Base-by-base conservation (phyloP, 1,140 invertebrate species). In the Anagrus nilaparvatae region DNA sequence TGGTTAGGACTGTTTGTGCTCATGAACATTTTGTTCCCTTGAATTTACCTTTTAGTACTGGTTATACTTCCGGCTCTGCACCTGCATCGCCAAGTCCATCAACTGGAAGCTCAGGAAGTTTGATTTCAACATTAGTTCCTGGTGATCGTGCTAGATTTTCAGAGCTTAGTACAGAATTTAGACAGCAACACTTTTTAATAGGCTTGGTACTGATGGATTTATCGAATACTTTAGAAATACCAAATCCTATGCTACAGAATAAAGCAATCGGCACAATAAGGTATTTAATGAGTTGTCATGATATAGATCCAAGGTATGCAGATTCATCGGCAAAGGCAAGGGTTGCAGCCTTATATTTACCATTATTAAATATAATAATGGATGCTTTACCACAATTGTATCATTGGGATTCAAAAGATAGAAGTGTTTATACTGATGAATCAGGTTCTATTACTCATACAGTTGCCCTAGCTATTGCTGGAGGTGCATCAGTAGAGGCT, bases 1-100 rank as follows among this genome's bases (percentile, higher is more conserved):
- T 96, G 54, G 70, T 95, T 1, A 77, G 92, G 32, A 93, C 96
- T 18, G 73, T 97, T 3, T 94, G 90, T 61, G 89, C 89, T 24
- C 92, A 97, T 64, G 94, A 97, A 60, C 93, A 92, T 73, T 97
- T 84, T 69, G 81, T 90, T 29, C 77, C 84, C 17, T 70, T 91
- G 32, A 95, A 90, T 74, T 73, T 90, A 47, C 91, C 86, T 1
- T 87, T 86, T 62, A 81, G 77, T 2, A 82, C 79, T 1, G 78
- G 80, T 1, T 79, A 84, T 47, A 75, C 72, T 0, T 70, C 69
- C 0, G 69, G 68, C 6, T 81, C 79, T 0, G 77, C 77, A 1
- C 74, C 78, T 19, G 73, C 76, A 10, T 84, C 81, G 12, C 75
- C 77, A 1, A 65, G 61, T 42, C 66, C 66, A 2, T 69, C 66